Conservation (phyloP, 64 coral and sea anemone species). For the Pocillopora damicornis region DNA sequence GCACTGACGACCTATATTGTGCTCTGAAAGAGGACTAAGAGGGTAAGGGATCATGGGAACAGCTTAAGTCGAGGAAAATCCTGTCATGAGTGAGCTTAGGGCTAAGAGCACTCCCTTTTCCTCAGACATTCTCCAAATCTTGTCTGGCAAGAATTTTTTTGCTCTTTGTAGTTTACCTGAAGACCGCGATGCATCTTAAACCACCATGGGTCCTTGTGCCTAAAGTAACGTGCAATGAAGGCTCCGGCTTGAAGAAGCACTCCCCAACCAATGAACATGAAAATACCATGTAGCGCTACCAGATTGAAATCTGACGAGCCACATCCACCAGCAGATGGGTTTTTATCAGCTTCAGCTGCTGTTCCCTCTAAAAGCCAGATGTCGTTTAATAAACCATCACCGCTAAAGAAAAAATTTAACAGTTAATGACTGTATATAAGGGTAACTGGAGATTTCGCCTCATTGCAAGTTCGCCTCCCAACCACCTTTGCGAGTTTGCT, state of each 20-base stretch:
- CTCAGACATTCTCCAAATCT: too few relatives aligned
- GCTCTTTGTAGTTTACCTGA: slow-evolving; percentile 51
- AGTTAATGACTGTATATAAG: too few relatives aligned
- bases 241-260: slow-evolving; percentile 77
- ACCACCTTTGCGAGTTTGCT: too few relatives aligned
- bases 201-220: slow-evolving; percentile 94
- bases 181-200: slow-evolving; percentile 95
- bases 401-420: neutral
- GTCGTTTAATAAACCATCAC: slow-evolving; percentile 54
- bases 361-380: slow-evolving; percentile 82
- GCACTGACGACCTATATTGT: too few relatives aligned
- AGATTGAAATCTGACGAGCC: slow-evolving; percentile 68
- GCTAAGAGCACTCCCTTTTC: too few relatives aligned
- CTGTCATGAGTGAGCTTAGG: too few relatives aligned
- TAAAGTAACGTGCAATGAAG: slow-evolving; percentile 91
- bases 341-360: slow-evolving; percentile 57
- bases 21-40: too few relatives aligned
- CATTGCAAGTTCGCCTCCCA: too few relatives aligned
- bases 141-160: neutral
- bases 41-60: too few relatives aligned
- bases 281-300: slow-evolving; percentile 85
- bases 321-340: slow-evolving; percentile 48
- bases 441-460: too few relatives aligned
- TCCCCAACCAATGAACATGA: slow-evolving; percentile 99
- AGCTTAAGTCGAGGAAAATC: too few relatives aligned